These are phyloP conservation scores for Heliconius hermathena DNA, from an alignment of 1,140 invertebrate species.

Conservation along the genomic window DNA sequence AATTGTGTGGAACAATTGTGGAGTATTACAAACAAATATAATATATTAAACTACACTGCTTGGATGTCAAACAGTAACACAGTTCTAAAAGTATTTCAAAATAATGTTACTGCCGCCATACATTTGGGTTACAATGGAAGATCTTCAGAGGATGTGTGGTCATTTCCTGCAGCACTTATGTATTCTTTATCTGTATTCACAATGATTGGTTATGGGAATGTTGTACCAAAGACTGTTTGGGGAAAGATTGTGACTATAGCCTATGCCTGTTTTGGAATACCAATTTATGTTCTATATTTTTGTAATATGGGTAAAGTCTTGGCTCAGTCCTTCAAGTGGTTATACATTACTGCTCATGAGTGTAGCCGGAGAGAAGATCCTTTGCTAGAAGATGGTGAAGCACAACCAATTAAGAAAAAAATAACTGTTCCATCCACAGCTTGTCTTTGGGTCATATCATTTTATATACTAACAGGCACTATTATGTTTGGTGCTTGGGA, in stretches of 20 bases:
- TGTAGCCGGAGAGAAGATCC: slow-evolving; percentile 83
- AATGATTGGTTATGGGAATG: slow-evolving; percentile 97
- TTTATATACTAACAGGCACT: slow-evolving; percentile 94
- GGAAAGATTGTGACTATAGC: slow-evolving; percentile 96
- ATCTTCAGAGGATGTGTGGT: slow-evolving; percentile 88
- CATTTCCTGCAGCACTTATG: slow-evolving; percentile 93
- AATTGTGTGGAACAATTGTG: slow-evolving; percentile 86
- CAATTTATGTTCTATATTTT: slow-evolving; percentile 94
- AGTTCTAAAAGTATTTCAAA: slow-evolving; percentile 87
- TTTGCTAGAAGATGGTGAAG: slow-evolving; percentile 76
- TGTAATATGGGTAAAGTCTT: slow-evolving; percentile 94
- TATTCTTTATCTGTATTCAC: slow-evolving; percentile 94
- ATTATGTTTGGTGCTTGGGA: slow-evolving; percentile 98
- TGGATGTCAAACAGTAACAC: slow-evolving; percentile 87
- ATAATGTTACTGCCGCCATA: slow-evolving; percentile 86
- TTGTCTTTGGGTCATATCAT: slow-evolving; percentile 96
- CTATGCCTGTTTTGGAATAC: slow-evolving; percentile 97
- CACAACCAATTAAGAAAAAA: slow-evolving; percentile 79
- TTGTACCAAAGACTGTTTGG: slow-evolving; percentile 94
- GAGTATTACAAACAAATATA: slow-evolving; percentile 87
- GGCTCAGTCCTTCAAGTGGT: slow-evolving; percentile 89
- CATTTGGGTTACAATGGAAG: slow-evolving; percentile 90
- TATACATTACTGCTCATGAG: slow-evolving; percentile 89
- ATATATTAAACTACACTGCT: slow-evolving; percentile 88
- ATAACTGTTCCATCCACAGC: slow-evolving; percentile 95